These are phyloP conservation scores for Heteronetta atricapilla DNA, from an alignment of 2,113 vertebrate genomes.

Conservation along the genomic window DNA sequence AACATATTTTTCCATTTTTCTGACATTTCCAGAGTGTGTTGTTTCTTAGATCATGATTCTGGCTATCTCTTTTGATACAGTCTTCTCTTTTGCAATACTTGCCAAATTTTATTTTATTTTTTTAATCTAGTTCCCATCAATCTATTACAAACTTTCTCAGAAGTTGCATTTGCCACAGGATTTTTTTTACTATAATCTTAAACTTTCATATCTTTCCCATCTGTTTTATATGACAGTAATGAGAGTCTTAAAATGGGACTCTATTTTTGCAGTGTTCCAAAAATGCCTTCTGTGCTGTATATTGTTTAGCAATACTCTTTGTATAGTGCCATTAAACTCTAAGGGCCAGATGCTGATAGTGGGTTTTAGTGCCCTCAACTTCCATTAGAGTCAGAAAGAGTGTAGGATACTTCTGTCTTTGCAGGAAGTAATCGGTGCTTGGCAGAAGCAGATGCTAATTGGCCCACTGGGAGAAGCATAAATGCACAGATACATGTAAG, in stretches of 20 bases:
- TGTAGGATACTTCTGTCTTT: background rate
- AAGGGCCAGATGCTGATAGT: background rate
- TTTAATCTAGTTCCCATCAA: conserved; percentile 8
- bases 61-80: background rate
- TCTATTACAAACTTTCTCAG: conserved; percentile 56
- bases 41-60: conserved; percentile 38
- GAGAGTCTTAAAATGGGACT: conserved; percentile 54
- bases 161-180: conserved; percentile 42
- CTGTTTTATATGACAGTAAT: conserved; percentile 68
- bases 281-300: conserved; percentile 53
- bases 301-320: conserved; percentile 52
- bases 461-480: background rate
- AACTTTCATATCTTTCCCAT: conserved; percentile 53
- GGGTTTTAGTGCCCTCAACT: background rate
- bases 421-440: background rate
- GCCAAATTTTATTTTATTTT: background rate
- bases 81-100: conserved; percentile 2
- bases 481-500: background rate
- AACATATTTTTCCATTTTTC: background rate
- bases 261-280: conserved; percentile 53
- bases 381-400: conserved; percentile 8
- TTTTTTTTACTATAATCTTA: conserved; percentile 25
- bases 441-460: conserved; percentile 24
- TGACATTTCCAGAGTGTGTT: conserved; percentile 26
- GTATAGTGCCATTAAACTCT: conserved; percentile 8